Percentiles rank a stretch among this genome's conserved stretches.
Conservation (phyloP, 2,888 invertebrate species). For the Volucella zonaria region DNA sequence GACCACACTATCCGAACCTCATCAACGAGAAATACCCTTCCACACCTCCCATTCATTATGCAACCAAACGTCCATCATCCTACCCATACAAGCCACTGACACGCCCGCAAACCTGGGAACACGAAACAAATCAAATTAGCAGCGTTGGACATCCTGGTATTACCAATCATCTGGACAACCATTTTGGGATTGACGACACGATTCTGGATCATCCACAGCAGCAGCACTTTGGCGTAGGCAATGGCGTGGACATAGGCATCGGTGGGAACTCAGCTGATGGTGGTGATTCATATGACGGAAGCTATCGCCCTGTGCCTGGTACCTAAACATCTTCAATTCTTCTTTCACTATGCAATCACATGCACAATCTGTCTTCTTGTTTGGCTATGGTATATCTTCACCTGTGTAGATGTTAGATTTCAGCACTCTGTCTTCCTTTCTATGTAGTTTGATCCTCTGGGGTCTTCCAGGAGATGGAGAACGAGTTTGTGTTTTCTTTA, state of each 20-base stretch:
- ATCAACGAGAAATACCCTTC: conserved; percentile 75
- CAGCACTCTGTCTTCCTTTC: conserved; percentile 17
- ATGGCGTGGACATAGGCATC: conserved; percentile 79
- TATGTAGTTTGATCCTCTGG: conserved; percentile 15
- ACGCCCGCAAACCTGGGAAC: conserved; percentile 79
- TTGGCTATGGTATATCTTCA: conserved; percentile 59
- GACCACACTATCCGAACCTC: conserved; percentile 67
- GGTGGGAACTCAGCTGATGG: conserved; percentile 79
- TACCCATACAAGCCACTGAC: conserved; percentile 77
- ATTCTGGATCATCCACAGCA: conserved; percentile 75
- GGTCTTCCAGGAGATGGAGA: neutral
- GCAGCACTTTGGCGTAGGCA: conserved; percentile 78
- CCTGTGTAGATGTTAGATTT: conserved; percentile 53
- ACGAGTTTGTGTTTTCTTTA: neutral
- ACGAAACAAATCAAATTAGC: conserved; percentile 79
- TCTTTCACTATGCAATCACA: conserved; percentile 31
- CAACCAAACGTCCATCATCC: conserved; percentile 78
- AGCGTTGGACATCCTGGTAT: conserved; percentile 77
- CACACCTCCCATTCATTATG: conserved; percentile 75
- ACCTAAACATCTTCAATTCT: conserved; percentile 74
- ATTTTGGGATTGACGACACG: conserved; percentile 79
- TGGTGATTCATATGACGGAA: conserved; percentile 76
- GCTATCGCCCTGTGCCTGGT: conserved; percentile 82
- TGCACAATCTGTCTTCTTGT: conserved; percentile 47
- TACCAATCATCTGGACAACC: conserved; percentile 81